A percentile compares a stretch with the other conserved stretches of the same genome.
phyloP scores from a whole-genome alignment of 2,797 vertebrate genomes.

The Scyliorhinus canicula region DNA sequence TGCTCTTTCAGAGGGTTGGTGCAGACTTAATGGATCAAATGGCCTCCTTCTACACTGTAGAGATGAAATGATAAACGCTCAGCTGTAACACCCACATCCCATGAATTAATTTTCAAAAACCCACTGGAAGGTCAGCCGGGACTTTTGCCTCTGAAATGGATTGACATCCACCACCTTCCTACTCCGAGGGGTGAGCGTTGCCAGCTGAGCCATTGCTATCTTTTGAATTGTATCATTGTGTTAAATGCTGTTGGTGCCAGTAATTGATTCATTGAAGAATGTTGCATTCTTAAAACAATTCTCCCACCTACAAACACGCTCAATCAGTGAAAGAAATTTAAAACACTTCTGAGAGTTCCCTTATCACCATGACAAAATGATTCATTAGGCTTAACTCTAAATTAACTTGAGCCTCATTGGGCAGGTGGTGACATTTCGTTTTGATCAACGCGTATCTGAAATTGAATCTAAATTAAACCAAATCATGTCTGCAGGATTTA shows the following conservation, averaged over 20 bases:
- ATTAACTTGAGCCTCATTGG: constrained; percentile 5
- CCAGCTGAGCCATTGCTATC: not conserved
- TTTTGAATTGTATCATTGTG: not conserved
- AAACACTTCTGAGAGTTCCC: not conserved
- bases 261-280: not conserved
- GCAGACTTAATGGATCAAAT: too few species aligned
- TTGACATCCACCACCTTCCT: not conserved
- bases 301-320: not conserved
- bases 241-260: not conserved
- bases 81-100: too few species aligned
- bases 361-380: constrained; percentile 16
- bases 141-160: not conserved
- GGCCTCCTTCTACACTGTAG: too few species aligned
- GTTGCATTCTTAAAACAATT: constrained; percentile 11
- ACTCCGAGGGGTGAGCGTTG: not conserved
- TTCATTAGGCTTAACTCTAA: constrained; percentile 18
- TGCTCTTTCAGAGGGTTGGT: too few species aligned
- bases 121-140: not conserved
- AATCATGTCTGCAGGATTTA: not conserved
- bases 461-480: constrained; percentile 20
- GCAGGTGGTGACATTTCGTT: not conserved
- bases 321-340: not conserved
- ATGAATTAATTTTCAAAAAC: too few species aligned
- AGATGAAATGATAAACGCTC: too few species aligned
- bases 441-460: constrained; percentile 1